A percentile compares a stretch with the other conserved stretches of the same genome.
Evolutionary conservation across 1,140 invertebrate genomes (phyloP).

Genomic region (Drosophila suzukii): DNA sequence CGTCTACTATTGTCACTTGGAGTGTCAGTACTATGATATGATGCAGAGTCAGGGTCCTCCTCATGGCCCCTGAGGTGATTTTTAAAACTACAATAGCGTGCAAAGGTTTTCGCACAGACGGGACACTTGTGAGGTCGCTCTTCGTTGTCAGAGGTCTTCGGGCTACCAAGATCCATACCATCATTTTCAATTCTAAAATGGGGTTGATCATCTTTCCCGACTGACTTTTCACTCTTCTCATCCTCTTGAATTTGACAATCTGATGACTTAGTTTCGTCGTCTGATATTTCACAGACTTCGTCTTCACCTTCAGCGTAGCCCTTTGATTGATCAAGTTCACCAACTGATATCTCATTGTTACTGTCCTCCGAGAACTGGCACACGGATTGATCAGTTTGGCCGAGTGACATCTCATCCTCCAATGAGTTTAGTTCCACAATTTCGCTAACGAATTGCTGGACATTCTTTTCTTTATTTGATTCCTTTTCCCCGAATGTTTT

Average conservation of each 20-base stretch:
- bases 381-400: not conserved
- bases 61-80: not conserved
- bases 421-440: not conserved
- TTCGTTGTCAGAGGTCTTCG: not conserved
- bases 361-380: no score
- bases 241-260: not conserved
- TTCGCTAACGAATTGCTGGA: not conserved
- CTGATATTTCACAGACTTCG: not conserved
- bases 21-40: not conserved
- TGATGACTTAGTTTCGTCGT: not conserved
- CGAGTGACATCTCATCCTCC: not conserved
- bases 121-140: not conserved
- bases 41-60: not conserved
- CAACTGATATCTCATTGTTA: no score
- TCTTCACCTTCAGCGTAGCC: not conserved
- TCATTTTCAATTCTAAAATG: not conserved
- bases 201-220: not conserved
- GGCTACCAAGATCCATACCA: not conserved
- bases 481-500: no score
- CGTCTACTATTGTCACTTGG: not conserved
- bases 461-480: not conserved
- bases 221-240: no score
- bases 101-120: not conserved
- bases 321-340: no score
- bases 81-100: not conserved